Conservation (phyloP, 2,113 vertebrate genomes). For the Cranoglanis bouderius region DNA sequence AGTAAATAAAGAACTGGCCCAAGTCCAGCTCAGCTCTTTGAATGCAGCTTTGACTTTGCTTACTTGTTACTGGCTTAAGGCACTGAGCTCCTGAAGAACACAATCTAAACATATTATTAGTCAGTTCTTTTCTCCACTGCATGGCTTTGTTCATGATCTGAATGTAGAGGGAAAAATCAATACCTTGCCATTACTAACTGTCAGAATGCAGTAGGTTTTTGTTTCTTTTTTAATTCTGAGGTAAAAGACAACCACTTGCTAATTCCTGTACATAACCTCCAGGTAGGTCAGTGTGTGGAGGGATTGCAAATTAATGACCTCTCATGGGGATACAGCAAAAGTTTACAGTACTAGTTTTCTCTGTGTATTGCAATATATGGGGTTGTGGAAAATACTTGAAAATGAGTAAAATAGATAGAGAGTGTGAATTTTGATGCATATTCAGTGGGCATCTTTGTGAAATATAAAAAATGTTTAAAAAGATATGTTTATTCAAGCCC, state of each 20-base stretch:
- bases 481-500: not conserved
- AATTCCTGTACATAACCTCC: not conserved
- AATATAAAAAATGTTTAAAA: not conserved
- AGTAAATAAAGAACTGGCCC: not conserved
- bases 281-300: not conserved
- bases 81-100: not conserved
- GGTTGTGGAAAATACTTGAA: not conserved
- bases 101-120: not conserved
- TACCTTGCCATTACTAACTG: not conserved
- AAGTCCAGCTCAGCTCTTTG: not conserved
- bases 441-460: not conserved
- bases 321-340: not conserved
- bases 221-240: not conserved
- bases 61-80: not conserved
- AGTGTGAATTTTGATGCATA: too few relatives aligned
- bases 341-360: not conserved
- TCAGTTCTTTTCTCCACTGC: not conserved
- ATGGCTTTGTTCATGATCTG: not conserved
- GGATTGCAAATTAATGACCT: not conserved
- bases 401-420: not conserved
- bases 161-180: constrained; percentile 3
- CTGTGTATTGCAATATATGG: not conserved
- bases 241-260: not conserved
- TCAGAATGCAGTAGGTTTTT: not conserved
- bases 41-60: not conserved